Percentiles rank a stretch among this genome's conserved stretches.
phyloP scores from a whole-genome alignment of 2,113 vertebrate species.

The Formicarius rufipectus region DNA sequence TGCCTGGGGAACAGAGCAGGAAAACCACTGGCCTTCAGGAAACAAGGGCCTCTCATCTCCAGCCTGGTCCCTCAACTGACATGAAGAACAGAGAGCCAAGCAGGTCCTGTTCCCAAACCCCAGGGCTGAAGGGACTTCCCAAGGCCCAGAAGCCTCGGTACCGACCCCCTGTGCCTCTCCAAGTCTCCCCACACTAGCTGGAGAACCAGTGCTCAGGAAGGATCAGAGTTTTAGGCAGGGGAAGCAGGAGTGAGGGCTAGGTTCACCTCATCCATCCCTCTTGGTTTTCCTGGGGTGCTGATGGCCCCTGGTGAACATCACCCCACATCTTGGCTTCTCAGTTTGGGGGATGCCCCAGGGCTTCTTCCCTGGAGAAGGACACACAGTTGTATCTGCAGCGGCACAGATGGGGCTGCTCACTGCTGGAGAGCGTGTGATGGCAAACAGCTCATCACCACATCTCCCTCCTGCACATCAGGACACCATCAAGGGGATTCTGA shows the following conservation, averaged over 20 bases:
- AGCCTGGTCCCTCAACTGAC: no score
- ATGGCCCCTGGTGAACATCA: not conserved
- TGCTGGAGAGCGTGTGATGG: rapidly evolving
- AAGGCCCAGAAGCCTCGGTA: not conserved
- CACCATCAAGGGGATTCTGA: not conserved
- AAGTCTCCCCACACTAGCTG: constrained; percentile 32
- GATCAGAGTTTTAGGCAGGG: constrained; percentile 18
- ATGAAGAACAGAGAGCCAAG: not conserved
- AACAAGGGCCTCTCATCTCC: not conserved
- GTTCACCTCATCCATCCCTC: not conserved
- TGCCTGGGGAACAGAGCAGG: not conserved
- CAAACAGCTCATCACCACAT: not conserved
- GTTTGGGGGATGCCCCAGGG: not conserved
- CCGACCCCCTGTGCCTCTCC: constrained; percentile 5
- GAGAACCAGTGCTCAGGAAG: constrained; percentile 36
- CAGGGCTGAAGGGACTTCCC: not conserved
- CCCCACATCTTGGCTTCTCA: not conserved
- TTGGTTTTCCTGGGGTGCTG: not conserved
- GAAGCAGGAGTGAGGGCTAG: not conserved
- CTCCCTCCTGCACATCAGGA: not conserved
- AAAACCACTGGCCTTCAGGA: not conserved
- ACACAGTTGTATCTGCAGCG: not conserved
- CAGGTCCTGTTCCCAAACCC: not conserved
- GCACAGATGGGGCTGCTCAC: not conserved
- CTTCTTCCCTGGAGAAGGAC: not conserved